Evolutionary conservation across 2,888 invertebrate species (phyloP).

Genomic region (Amblyjoppa fuscipennis): DNA sequence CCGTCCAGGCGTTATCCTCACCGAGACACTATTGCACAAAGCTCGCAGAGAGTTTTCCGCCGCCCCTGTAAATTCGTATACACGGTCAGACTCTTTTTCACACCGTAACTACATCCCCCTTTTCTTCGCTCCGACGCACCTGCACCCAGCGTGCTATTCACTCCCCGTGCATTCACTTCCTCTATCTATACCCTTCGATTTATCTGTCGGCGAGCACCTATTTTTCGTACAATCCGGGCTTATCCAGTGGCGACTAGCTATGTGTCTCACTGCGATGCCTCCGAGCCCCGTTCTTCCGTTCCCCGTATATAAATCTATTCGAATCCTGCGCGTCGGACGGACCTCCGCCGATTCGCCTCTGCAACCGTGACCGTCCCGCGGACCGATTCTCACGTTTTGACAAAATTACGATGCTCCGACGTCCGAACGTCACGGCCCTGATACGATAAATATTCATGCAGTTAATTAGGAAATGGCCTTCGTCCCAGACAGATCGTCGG

Average conservation of each 20-base stretch:
- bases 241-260: slow-evolving; percentile 20
- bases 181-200: slow-evolving; percentile 2
- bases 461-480: background rate
- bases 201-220: slow-evolving; percentile 1
- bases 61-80: background rate
- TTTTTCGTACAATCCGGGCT: slow-evolving; percentile 55
- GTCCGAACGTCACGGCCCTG: background rate
- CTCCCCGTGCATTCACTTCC: slow-evolving; percentile 16
- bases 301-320: background rate
- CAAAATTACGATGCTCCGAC: slow-evolving; percentile 35
- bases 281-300: background rate
- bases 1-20: background rate
- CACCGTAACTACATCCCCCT: slow-evolving; percentile 24
- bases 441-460: slow-evolving; percentile 14
- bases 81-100: background rate
- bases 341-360: background rate
- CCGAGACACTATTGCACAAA: background rate
- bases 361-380: slow-evolving; percentile 11
- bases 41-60: background rate
- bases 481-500: background rate
- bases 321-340: background rate
- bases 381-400: background rate
- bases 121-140: slow-evolving; percentile 33
- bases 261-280: background rate
- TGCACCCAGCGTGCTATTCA: slow-evolving; percentile 11